Conservation (phyloP, 2,113 vertebrate genomes). For the Scomber colias region DNA sequence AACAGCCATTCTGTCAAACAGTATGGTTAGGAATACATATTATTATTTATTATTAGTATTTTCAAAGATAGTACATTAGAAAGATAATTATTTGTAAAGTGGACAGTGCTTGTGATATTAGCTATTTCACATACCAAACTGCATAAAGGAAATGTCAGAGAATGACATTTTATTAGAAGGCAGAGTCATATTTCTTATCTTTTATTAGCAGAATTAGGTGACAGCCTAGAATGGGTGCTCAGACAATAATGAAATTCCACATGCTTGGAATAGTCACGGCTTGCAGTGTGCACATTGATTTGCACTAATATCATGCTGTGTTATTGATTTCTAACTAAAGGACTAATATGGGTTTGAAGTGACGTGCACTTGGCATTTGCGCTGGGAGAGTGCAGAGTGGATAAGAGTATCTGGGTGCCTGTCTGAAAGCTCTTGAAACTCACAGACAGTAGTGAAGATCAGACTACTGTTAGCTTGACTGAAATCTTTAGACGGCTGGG, state of each 20-base stretch:
- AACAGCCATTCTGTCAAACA: constrained; percentile 30
- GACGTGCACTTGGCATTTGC: constrained; percentile 78
- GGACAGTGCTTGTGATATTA: constrained; percentile 65
- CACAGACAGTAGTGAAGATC: constrained; percentile 71
- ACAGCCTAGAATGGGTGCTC: constrained; percentile 64
- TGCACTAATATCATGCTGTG: constrained; percentile 82
- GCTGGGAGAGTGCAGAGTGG: constrained; percentile 65
- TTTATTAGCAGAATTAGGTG: constrained; percentile 82
- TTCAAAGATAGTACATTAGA: constrained; percentile 72
- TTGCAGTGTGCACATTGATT: constrained; percentile 76
- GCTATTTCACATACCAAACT: constrained; percentile 68
- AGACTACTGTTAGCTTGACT: constrained; percentile 69
- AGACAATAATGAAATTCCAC: constrained; percentile 77
- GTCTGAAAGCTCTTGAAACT: constrained; percentile 73
- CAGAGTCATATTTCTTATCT: constrained; percentile 78
- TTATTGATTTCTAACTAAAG: constrained; percentile 82
- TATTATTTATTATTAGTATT: constrained; percentile 62
- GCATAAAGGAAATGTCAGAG: constrained; percentile 82
- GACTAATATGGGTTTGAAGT: constrained; percentile 80
- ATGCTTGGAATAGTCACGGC: constrained; percentile 70
- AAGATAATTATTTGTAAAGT: constrained; percentile 68
- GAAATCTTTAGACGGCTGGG: constrained; percentile 64
- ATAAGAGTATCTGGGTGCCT: constrained; percentile 68
- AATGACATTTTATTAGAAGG: constrained; percentile 82
- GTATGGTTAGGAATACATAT: constrained; percentile 39